Evolutionary conservation across 1,140 invertebrate genomes (phyloP).

Genomic region (Tyrophagus putrescentiae): DNA sequence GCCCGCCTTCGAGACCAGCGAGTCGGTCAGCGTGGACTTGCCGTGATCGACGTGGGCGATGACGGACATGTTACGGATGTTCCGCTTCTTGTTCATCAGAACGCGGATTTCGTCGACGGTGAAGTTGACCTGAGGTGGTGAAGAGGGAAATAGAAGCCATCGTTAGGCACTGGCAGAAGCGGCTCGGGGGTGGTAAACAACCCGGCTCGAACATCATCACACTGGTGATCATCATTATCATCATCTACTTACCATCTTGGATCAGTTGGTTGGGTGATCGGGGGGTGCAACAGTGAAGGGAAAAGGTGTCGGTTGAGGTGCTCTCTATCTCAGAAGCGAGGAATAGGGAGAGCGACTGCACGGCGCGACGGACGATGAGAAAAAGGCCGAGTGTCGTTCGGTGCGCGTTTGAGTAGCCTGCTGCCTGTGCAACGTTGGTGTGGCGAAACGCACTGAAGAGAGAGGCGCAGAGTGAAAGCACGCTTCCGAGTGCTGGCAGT

Average conservation of each 20-base stretch:
- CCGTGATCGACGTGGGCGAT: constrained; percentile 99
- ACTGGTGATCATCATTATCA: no score
- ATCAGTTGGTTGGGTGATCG: no score
- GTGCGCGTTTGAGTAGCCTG: neutral
- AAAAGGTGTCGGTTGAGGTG: no score
- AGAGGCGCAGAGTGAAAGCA: neutral
- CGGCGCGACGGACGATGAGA: neutral
- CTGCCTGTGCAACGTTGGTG: neutral
- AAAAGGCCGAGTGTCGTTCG: neutral
- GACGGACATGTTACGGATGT: constrained; percentile 99
- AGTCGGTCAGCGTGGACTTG: constrained; percentile 98
- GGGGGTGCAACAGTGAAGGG: no score
- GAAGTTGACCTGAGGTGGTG: constrained; percentile 71
- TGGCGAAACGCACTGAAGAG: neutral
- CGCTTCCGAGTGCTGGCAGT: no score
- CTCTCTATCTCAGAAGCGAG: no score
- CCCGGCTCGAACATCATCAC: no score
- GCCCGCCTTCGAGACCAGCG: constrained; percentile 96
- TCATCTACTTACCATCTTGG: constrained; percentile 11
- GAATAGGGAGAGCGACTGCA: no score
- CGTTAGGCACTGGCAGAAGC: neutral
- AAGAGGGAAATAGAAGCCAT: neutral
- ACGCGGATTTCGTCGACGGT: constrained; percentile 97
- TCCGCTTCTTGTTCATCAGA: constrained; percentile 99
- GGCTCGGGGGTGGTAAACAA: no score